These are phyloP conservation scores for Drosophila seguyi DNA, from an alignment of 1,140 invertebrate species.

Conservation along the genomic window DNA sequence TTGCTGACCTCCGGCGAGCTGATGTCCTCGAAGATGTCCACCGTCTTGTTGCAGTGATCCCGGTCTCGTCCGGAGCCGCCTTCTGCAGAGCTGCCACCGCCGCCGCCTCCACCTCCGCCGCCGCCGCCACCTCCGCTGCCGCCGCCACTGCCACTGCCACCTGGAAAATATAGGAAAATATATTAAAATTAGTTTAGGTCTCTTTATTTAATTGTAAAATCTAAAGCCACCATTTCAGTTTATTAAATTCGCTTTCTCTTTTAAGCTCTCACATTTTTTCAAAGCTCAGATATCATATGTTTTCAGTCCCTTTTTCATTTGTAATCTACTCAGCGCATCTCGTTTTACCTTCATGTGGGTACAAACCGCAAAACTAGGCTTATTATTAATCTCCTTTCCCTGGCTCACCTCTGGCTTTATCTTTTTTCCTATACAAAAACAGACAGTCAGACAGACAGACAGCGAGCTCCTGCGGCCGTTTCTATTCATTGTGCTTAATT, in stretches of 20 bases:
- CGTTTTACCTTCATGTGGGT: slow-evolving; percentile 16
- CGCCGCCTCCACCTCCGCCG: slow-evolving; percentile 52
- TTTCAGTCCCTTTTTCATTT: slow-evolving; percentile 10
- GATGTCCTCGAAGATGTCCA: slow-evolving; percentile 96
- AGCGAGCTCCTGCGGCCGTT: slow-evolving; percentile 52
- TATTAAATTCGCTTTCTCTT: background rate
- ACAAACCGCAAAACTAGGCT: slow-evolving; percentile 29
- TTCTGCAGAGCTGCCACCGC: slow-evolving; percentile 56
- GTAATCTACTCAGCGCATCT: background rate
- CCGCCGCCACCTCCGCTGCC: slow-evolving; percentile 24
- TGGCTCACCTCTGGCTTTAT: slow-evolving; percentile 28
- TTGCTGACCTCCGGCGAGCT: slow-evolving; percentile 93
- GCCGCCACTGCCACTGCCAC: slow-evolving; percentile 71
- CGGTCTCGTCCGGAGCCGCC: slow-evolving; percentile 74
- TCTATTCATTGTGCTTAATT: slow-evolving; percentile 84
- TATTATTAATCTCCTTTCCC: slow-evolving; percentile 44
- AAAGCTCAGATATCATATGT: slow-evolving; percentile 12
- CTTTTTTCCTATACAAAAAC: background rate
- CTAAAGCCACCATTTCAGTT: background rate
- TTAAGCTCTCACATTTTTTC: background rate
- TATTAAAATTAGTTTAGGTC: background rate
- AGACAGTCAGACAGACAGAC: slow-evolving; percentile 1
- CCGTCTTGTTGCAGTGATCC: slow-evolving; percentile 96
- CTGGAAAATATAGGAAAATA: slow-evolving; percentile 30
- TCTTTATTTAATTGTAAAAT: too few species aligned